Base-by-base conservation (phyloP, 2,888 invertebrate species). In the Scelioninae gen. 2 region DNA sequence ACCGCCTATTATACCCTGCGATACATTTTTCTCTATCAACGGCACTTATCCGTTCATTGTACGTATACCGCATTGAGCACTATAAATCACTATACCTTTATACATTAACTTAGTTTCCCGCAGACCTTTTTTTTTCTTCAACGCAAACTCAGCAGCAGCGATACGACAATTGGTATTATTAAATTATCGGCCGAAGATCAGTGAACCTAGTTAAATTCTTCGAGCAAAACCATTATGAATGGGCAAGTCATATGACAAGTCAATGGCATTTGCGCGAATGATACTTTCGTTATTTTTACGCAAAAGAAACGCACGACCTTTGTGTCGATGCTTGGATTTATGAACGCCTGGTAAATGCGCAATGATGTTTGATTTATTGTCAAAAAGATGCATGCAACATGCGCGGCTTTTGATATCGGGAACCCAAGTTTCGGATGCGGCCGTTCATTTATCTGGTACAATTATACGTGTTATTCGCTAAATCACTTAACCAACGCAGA, bases 221-320 rank as follows among this genome's bases (percentile, higher is more conserved):
- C n/a, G 33, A n/a, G 46, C 46, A 45, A 53, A 35, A 16, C 52
- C 16, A 52, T 52, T 64, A 64, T 43, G 50, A 60, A 52, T 60
- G 50, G 41, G 28, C 43, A 37, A 58, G 33, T 39, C 37, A 11
- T n/a, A n/a, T n/a, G 31, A 16, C 18, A 22, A 2, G 37, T n/a
- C n/a, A 70, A 25, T 63, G 70, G 63, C 55, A 63, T 70, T 70
- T 63, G 35, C 63, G 33, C 35, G 43, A 57, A 57, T 63, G 57
- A 37, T 57, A 55, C 53, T 58, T 52, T 28, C 28, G 45, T 7
- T 35, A 48, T 48, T 53, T 70, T 70, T 57, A 11, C 13, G 15
- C 37, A 45, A 39, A 43, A 18, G 15, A 60, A 45, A n/a, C n/a
- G n/a, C 7, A 22, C 16, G 60, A 60, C 60, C 68, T 68, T 68